A percentile compares a stretch with the other conserved stretches of the same genome.
Conservation (phyloP, 2,113 vertebrate genomes). For the Syngnathus typhle region DNA sequence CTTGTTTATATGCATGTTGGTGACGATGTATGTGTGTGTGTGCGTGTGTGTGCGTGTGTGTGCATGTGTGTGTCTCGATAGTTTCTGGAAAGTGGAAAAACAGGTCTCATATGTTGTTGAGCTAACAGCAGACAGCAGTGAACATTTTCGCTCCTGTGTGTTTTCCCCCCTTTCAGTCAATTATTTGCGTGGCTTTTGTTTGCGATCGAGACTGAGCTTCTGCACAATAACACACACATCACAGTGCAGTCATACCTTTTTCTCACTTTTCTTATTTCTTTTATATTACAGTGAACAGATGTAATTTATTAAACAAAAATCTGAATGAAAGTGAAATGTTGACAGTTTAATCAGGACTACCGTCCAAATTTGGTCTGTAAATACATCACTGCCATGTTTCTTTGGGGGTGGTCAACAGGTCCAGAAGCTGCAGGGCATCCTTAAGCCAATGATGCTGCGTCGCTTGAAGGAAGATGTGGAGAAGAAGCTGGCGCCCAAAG, state of each 20-base stretch:
- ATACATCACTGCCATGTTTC: background rate
- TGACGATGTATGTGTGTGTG: background rate
- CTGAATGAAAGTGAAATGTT: too few species aligned
- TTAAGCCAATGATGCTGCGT: constrained; percentile 98
- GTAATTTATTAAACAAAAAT: too few species aligned
- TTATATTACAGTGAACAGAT: too few species aligned
- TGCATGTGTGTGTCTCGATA: too few species aligned
- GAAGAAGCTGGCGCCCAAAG: constrained; percentile 96
- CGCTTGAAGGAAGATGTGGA: constrained; percentile 97
- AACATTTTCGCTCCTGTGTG: background rate
- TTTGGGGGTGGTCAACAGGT: constrained; percentile 69
- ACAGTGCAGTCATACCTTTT: too few species aligned
- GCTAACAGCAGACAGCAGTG: background rate
- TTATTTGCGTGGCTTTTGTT: background rate
- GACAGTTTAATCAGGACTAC: too few species aligned
- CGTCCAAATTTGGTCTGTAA: background rate
- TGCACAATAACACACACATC: too few species aligned
- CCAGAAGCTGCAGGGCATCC: constrained; percentile 92
- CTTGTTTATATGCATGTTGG: background rate
- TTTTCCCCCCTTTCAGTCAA: background rate
- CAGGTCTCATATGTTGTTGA: background rate
- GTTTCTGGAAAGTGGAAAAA: background rate
- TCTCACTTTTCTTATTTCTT: too few species aligned
- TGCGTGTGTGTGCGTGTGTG: too few species aligned
- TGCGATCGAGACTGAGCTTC: background rate